Base-by-base conservation (phyloP, 1,140 invertebrate species). In the Leptoteleia sp. region DNA sequence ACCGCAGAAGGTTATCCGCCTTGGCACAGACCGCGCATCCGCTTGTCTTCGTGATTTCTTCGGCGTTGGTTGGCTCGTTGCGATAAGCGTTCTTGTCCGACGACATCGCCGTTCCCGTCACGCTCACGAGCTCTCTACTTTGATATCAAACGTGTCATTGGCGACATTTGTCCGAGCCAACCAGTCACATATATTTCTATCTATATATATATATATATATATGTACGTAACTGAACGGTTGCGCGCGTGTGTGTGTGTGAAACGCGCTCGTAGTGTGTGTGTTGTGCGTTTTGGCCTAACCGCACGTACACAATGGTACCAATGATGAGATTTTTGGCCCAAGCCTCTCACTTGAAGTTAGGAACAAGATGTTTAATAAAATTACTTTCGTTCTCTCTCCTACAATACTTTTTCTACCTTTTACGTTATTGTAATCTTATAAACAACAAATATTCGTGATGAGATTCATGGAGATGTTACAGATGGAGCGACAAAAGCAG, bases 1-100 rank as follows among this genome's bases (percentile, higher is more conserved):
- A 96, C 71, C 94, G 90, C 29, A 93, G 89, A 76, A 95, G 88
- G 81, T 93, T 93, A 70, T 94, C 91, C 62, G 85, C 88, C 33
- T 89, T 90, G 76, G 93, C 92, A 88, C 95, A 95, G 81, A 93
- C 90, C 12, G n/a, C 40, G 13, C 70, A 75, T 0, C 4, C 48
- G 31, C 25, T 64, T 6, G 12, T 33, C 3, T 1, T 1, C 7
- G 2, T 5, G 5, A 5, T 22, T 22, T 2, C 22, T 9, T 45
- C 29, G 9, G 0, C 25, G 29, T 15, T n/a, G 35, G 17, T 0
- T 16, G 8, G 35, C 33, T 37, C 31, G 7, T 13, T n/a, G n/a
- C 11, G 6, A 12, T 8, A 27, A n/a, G 1, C 13, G 17, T 6
- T 33, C 22, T 31, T 16, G 3, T 3, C 25, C 40, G 47, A 31